Evolutionary conservation across 2,888 invertebrate genomes (phyloP), one percentile per base, ranked within the genome.

Genomic region (Patella caerulea): DNA sequence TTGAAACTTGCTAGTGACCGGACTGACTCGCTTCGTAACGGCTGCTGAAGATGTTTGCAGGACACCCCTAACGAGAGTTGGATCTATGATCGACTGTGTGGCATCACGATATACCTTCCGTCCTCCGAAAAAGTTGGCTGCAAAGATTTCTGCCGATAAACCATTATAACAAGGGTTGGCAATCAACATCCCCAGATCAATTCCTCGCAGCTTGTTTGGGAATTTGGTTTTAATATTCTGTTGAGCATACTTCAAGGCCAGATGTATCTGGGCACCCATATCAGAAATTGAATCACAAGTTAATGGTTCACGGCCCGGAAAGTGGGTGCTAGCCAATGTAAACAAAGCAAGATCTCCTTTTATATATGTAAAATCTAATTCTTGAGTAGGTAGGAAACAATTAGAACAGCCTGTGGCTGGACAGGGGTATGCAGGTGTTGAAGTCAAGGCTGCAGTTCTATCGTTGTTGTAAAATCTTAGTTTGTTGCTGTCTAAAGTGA

Each of bases 221-320:
- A 59, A 79, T 71, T 75, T 80, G 17, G 72, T 54, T 3, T 76
- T 76, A 2, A 79, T 83, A 3, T 78, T 83, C 14, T 77, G 71
- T 0, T 88, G 69, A 7, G 87, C 88, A 82, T 86, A 89, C 65
- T 83, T 82, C 69, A 87, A 86, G 2, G 90, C 90, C 12, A 86
- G 84, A 9, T 87, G 85, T 17, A 84, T 79, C 12, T 85, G 81
- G 52, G 86, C 83, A 17, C 85, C 83, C 9, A 74, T 72, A 0
- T 73, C 73, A 53, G 80, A 81, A 0, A 84, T 75, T 7, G 75
- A 55, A 2, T 87, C 88, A 77, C 90, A 90, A 7, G 84, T 83
- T 9, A 86, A 75, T 1, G 86, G 81, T 19, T 85, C 84, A 4
- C 71, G 53, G 4, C 89, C 87, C 7, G 81, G 45, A 3, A 76